Base-by-base conservation (phyloP, 2,113 vertebrate genomes). In the human region DNA sequence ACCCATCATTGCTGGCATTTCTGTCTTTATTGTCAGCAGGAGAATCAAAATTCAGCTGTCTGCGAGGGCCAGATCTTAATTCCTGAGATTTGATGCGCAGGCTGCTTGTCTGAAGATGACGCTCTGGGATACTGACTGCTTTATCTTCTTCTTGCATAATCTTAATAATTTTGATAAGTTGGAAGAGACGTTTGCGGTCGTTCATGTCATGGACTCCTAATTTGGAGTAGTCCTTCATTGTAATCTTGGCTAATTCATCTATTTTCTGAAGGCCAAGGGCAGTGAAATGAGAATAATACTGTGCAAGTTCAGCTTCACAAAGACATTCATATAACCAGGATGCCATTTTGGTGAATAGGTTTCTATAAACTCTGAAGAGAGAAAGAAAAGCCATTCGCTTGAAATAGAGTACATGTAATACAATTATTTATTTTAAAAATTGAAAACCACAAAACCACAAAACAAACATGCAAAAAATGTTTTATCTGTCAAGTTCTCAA, bases 241-340 rank as follows among this genome's bases (percentile, higher is more conserved):
- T 99, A 95, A 99, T 94, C 11, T 97, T 96, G 59, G 98, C 98
- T 94, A 99, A 99, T 61, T 99, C 99, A 72, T 99, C 98, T 76
- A 99, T 98, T 88, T 96, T 98, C 82, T 98, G 97, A 95, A 99
- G 98, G 35, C 99, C 99, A 52, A 99, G 95, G 14, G 99, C 99
- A 78, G 96, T 98, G 97, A 99, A 99, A 98, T 99, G 98, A 66
- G 98, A 98, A 97, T 99, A 99, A 97, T 99, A 99, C 94, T 98
- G 99, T 98, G 99, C 99, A 92, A 99, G 99, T 89, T 99, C 99
- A 81, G 99, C 99, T 35, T 99, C 99, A 97, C 97, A 98, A 96
- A 99, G 99, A 97, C 99, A 99, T 97, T 99, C 99, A 61, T 99
- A 99, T 68, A 99, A 98, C 94, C 98, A 99, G 45, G 99, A 99